phyloP scores from a whole-genome alignment of 2,797 vertebrate species.

The Gambelia wislizenii region DNA sequence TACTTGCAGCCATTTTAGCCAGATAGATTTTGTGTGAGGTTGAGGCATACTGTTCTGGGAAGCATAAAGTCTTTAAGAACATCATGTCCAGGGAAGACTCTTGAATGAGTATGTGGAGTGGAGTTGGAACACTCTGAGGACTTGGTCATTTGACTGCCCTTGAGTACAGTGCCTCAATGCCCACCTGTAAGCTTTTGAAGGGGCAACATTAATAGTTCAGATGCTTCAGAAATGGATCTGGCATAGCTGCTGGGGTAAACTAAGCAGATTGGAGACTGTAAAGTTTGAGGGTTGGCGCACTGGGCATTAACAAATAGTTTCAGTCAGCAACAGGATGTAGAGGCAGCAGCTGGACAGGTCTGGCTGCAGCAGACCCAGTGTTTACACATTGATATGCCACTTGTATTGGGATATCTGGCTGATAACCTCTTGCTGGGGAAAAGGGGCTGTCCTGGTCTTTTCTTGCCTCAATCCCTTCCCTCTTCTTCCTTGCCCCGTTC shows the following conservation, averaged over 20 bases:
- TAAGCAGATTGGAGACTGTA: neutral
- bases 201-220: neutral
- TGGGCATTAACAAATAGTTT: conserved; percentile 25
- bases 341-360: conserved; percentile 49
- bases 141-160: neutral
- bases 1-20: neutral
- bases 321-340: conserved; percentile 40
- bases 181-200: conserved; percentile 35
- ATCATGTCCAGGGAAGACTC: neutral
- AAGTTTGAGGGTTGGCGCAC: conserved; percentile 34
- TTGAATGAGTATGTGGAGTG: conserved; percentile 6
- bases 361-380: conserved; percentile 45
- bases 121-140: neutral
- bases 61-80: neutral
- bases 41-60: neutral
- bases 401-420: conserved; percentile 42
- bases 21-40: neutral
- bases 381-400: conserved; percentile 61
- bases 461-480: conserved; percentile 51
- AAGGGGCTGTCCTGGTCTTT: conserved; percentile 41
- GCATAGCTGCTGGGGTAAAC: neutral
- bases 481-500: conserved; percentile 39
- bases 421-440: conserved; percentile 33
- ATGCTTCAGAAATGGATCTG: neutral
- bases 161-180: conserved; percentile 40